Base-by-base conservation (phyloP, 2,113 vertebrate genomes). In the Cheirogaleus medius region DNA sequence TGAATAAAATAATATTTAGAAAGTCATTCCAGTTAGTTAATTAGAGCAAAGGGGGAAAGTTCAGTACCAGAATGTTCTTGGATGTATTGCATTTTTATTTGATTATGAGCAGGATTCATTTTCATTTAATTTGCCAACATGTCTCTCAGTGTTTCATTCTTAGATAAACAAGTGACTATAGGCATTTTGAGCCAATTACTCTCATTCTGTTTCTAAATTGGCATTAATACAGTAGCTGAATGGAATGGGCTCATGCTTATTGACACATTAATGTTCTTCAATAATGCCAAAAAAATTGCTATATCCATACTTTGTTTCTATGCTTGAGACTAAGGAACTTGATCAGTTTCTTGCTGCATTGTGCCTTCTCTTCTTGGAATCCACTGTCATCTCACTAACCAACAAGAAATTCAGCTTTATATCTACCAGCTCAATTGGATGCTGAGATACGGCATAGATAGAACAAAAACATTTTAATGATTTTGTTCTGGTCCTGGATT, bases 111-210 rank as follows among this genome's bases (percentile, higher is more conserved):
- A 90, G 60, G 60, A 56, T 69, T 82, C 18, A 88, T 82, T 93
- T 95, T 93, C 64, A 91, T 80, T 68, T 69, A 82, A 88, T 23
- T 88, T 82, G n/a, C 39, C 49, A 69, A 47, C 12, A 39, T 89
- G 52, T 52, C 63, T 87, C 52, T 60, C 20, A 74, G 56, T 73
- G 8, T 95, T 97, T 95, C 71, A 78, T 42, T 39, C n/a, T 85
- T 64, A 90, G 77, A 77, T 77, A 97, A 95, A 89, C 66, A 96
- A 93, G 54, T 82, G 39, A 86, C 69, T 88, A 9, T 56, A n/a
- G 8, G 8, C 82, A 89, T 69, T 32, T 89, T 91, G 77, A 74
- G n/a, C 32, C 85, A 85, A 80, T 89, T 95, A 83, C 6, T 77
- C 82, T 56, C 66, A 90, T 74, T 96, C 73, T 94, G 8, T 91